Evolutionary conservation across 2,797 vertebrate species (phyloP).

Genomic region (Mustela erminea): DNA sequence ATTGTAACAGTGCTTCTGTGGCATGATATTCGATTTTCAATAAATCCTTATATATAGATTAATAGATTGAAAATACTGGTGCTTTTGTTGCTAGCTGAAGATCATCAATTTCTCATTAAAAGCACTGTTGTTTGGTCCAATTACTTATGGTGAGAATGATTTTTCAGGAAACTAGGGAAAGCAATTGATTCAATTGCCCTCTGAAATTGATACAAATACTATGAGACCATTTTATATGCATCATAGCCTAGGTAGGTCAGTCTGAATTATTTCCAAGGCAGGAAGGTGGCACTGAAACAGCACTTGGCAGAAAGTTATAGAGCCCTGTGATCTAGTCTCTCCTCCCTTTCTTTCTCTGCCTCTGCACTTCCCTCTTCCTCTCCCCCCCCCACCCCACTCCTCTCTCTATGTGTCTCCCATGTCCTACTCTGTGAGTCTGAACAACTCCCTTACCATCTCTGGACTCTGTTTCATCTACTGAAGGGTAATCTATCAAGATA

Average conservation of each 20-base stretch:
- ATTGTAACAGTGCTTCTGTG: slow-evolving; percentile 30
- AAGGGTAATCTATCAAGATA: slow-evolving; percentile 50
- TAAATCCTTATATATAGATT: slow-evolving; percentile 57
- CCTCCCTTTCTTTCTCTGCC: background rate
- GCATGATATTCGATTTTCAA: slow-evolving; percentile 42
- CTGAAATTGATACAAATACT: slow-evolving; percentile 53
- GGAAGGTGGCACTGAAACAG: slow-evolving; percentile 19
- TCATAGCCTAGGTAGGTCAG: slow-evolving; percentile 5
- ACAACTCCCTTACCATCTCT: slow-evolving; percentile 43
- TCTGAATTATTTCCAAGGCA: slow-evolving; percentile 41
- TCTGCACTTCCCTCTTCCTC: background rate
- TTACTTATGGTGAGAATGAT: slow-evolving; percentile 56
- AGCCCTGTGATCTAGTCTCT: background rate
- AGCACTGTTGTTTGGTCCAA: background rate
- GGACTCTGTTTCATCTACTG: slow-evolving; percentile 50
- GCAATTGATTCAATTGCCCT: slow-evolving; percentile 20
- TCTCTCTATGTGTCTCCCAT: background rate
- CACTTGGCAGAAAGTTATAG: background rate
- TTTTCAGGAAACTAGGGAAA: slow-evolving; percentile 50
- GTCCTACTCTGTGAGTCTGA: slow-evolving; percentile 3
- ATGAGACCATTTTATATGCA: slow-evolving; percentile 37
- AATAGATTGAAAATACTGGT: slow-evolving; percentile 25
- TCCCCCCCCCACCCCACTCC: background rate
- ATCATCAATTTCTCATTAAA: slow-evolving; percentile 57
- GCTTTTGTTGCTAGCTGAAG: slow-evolving; percentile 14